These are phyloP conservation scores for Psilopsiagon aurifrons DNA, from an alignment of 2,113 vertebrate species.

Conservation along the genomic window DNA sequence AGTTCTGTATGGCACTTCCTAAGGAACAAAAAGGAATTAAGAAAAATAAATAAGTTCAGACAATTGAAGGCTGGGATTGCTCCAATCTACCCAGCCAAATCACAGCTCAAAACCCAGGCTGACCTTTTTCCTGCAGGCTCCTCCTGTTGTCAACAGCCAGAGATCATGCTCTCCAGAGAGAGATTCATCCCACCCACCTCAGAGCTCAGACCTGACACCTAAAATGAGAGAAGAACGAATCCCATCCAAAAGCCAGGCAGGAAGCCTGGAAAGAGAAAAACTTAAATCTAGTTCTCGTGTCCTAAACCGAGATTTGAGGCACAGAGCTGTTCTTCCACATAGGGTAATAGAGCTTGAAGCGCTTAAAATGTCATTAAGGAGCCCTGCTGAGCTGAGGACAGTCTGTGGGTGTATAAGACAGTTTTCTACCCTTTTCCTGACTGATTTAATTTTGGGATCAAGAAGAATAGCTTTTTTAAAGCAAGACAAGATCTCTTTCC, in stretches of 20 bases:
- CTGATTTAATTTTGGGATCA: slow-evolving; percentile 25
- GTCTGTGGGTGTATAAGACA: background rate
- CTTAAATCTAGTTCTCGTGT: slow-evolving; percentile 42
- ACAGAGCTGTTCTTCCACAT: slow-evolving; percentile 17
- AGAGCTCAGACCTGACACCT: slow-evolving; percentile 37
- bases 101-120: background rate
- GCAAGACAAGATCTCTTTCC: slow-evolving; percentile 22
- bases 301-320: slow-evolving; percentile 40
- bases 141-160: slow-evolving; percentile 58
- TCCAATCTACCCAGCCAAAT: background rate
- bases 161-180: slow-evolving; percentile 17
- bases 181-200: slow-evolving; percentile 58
- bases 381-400: slow-evolving; percentile 31
- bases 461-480: slow-evolving; percentile 39
- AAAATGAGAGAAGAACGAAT: slow-evolving; percentile 8
- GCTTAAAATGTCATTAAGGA: slow-evolving; percentile 53
- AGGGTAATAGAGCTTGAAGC: slow-evolving; percentile 32
- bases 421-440: slow-evolving; percentile 22
- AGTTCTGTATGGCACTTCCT: background rate
- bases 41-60: background rate
- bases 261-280: slow-evolving; percentile 15
- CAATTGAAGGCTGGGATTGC: background rate
- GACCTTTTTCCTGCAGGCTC: background rate
- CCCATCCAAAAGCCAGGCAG: slow-evolving; percentile 6
- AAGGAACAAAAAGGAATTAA: background rate